Evolutionary conservation across 2,113 vertebrate genomes (phyloP).

Genomic region (Scytalopus superciliaris): DNA sequence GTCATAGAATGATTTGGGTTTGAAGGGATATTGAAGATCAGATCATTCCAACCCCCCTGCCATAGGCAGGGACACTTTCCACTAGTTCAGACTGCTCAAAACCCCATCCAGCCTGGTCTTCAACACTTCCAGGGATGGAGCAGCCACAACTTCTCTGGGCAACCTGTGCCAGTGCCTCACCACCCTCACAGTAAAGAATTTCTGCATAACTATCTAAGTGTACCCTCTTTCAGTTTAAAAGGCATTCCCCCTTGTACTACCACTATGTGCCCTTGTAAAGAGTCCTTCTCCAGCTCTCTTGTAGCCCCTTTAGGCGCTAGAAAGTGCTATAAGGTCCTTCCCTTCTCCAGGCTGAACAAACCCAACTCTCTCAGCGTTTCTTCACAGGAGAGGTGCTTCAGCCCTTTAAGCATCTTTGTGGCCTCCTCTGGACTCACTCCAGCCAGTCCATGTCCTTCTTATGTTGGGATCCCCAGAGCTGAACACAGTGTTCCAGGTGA

Average conservation of each 20-base stretch:
- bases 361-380: neutral
- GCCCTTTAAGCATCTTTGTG: too few relatives aligned
- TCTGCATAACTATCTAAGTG: neutral
- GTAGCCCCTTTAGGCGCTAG: neutral
- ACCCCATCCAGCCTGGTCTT: neutral
- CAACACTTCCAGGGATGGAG: neutral
- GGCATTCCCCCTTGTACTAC: neutral
- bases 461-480: fast-evolving
- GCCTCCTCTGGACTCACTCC: neutral
- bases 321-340: neutral
- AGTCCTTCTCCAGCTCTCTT: neutral
- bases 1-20: neutral
- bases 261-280: neutral
- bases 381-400: neutral
- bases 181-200: neutral
- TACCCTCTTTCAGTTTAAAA: neutral
- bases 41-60: fast-evolving
- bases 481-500: neutral
- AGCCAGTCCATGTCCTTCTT: neutral
- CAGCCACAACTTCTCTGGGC: neutral
- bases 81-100: neutral
- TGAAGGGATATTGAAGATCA: neutral
- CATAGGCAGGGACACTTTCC: neutral
- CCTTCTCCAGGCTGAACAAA: neutral
- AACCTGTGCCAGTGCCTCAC: neutral